Base-by-base conservation (phyloP, 2,113 vertebrate genomes). In the Machaerirhynchus nigripectus region DNA sequence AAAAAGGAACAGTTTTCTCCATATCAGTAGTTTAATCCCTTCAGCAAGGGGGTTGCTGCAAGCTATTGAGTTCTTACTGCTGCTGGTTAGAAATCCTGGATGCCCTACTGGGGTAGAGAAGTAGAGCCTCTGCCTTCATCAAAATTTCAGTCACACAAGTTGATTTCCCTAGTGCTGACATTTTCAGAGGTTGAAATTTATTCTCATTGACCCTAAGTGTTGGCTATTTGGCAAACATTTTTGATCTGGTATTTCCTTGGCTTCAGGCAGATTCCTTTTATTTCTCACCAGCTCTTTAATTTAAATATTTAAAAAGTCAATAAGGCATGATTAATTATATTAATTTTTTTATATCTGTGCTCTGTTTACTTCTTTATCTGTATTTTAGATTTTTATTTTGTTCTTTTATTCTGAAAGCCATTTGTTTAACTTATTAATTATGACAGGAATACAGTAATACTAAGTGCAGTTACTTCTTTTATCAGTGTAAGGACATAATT, bases 11-110 rank as follows among this genome's bases (percentile, higher is more conserved):
- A 55, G 53, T 85, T 91, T 95, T 93, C 84, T 95, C 89, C 4
- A 4, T 88, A 84, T 89, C 84, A 76, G 59, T 86, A 79, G 88
- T 90, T 96, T 78, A 94, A 93, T 80, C 90, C 91, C 44, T 96
- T 88, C 70, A 81, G 42, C 49, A 69, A 86, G 63, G 63, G 28
- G 19, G 8, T 73, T 96, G 61, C 84, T 95, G 33, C 26, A 67
- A 87, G 68, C 73, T 89, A 50, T 93, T 87, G 75, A 93, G 42
- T 81, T 67, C 67, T 95, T 78, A 37, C 23, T 86, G 63, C 77
- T 73, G 3, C 63, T 69, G 42, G 39, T 61, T 71, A 24, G 65
- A 91, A 94, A 90, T 94, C 50, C 17, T 47, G 76, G 47, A 15
- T 93, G 60, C 42, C 69, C 76, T 70, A 49, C 81, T 78, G 75